Base-by-base conservation (phyloP, 2,888 invertebrate genomes). In the Dusona sp. region DNA sequence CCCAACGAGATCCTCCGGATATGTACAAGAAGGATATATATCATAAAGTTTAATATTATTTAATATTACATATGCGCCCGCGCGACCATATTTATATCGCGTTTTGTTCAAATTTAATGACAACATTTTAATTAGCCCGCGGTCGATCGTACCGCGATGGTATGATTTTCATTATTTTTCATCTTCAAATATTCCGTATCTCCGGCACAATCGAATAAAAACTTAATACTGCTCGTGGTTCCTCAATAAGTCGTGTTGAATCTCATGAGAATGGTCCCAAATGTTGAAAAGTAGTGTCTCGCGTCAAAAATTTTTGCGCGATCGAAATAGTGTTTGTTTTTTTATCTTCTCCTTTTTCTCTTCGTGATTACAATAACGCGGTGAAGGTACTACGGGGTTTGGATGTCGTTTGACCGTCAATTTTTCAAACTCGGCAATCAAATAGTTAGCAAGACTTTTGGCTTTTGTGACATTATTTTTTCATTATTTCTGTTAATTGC, bases 181-280 rank as follows among this genome's bases (percentile, higher is more conserved):
- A n/a, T n/a, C 29, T 61, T 61, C 29, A 61, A 68, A 51, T 78
- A 74, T 79, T 79, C 81, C 81, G 78, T 68, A 75, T 84, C 51
- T 79, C 51, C 80, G 72, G 67, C 68, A 86, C 79, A 64, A 61
- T 89, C 82, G 89, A 90, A 90, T 89, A 89, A 89, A 90, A 89
- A 88, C 88, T 90, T 91, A 91, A 91, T 92, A 91, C 92, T 90
- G 92, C 88, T 89, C 86, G 88, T 86, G 89, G 89, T 89, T 88
- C 87, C 86, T 88, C 88, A 88, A 89, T 87, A 86, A 87, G 89
- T 89, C 90, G 89, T 86, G 88, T 88, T 88, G 86, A 90, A 85
- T 89, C 91, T 91, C 91, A 92, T 90, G 91, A 93, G 90, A 91
- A 91, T 93, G 93, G 93, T 93, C 93, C 93, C 93, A 92, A 92